phyloP scores from a whole-genome alignment of 2,797 vertebrate genomes.

The Brotula barbata region DNA sequence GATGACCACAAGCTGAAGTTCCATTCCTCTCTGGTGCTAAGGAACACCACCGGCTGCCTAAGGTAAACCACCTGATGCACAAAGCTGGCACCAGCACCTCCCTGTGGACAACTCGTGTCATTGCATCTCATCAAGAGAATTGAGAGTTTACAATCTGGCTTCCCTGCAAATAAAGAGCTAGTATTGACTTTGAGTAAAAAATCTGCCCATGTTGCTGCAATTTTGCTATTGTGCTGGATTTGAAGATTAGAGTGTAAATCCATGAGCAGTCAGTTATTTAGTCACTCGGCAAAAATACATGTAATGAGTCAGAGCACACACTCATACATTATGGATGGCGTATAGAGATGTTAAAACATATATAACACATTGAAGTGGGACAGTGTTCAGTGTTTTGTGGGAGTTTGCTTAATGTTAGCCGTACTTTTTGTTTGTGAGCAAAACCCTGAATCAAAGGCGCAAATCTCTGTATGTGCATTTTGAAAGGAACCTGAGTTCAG shows the following conservation, averaged over 20 bases:
- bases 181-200: slow-evolving; percentile 2
- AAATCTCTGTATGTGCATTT: slow-evolving; percentile 20
- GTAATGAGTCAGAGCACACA: slow-evolving; percentile 57
- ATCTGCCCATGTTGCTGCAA: background rate
- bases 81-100: slow-evolving; percentile 54
- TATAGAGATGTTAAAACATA: slow-evolving; percentile 33
- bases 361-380: slow-evolving; percentile 35
- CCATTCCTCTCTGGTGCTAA: slow-evolving; percentile 94
- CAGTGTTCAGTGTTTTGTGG: slow-evolving; percentile 27
- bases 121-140: slow-evolving; percentile 23
- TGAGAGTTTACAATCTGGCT: background rate
- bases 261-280: slow-evolving; percentile 29
- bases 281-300: slow-evolving; percentile 49
- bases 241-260: slow-evolving; percentile 42
- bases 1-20: slow-evolving; percentile 98
- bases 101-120: slow-evolving; percentile 41
- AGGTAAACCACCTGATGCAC: slow-evolving; percentile 89
- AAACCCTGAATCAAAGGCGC: background rate
- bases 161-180: background rate
- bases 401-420: slow-evolving; percentile 19
- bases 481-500: slow-evolving; percentile 93
- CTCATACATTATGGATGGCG: slow-evolving; percentile 63
- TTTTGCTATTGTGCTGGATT: slow-evolving; percentile 11
- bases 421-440: slow-evolving; percentile 27
- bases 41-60: slow-evolving; percentile 94